A percentile compares a stretch with the other conserved stretches of the same genome.
Evolutionary conservation across 2,113 vertebrate species (phyloP).

Genomic region (Odontesthes bonariensis): DNA sequence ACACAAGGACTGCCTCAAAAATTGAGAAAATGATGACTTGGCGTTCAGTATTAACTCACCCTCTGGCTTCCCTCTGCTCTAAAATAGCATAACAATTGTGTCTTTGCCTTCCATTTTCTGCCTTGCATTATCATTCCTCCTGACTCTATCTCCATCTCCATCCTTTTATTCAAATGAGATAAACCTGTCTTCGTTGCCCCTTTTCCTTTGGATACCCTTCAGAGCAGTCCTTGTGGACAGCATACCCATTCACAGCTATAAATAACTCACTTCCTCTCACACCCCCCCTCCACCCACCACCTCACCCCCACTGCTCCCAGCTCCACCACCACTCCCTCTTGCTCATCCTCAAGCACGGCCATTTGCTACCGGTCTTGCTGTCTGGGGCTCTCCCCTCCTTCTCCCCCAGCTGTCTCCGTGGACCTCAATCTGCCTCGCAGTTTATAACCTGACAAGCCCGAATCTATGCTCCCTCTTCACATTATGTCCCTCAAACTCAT

Average conservation of each 20-base stretch:
- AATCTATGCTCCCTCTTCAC: constrained; percentile 50
- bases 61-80: not conserved
- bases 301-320: constrained; percentile 23
- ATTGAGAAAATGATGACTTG: constrained; percentile 30
- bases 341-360: constrained; percentile 57
- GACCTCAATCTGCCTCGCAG: constrained; percentile 38
- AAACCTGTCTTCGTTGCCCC: constrained; percentile 69
- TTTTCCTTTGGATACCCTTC: constrained; percentile 82
- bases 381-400: constrained; percentile 72
- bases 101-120: constrained; percentile 21
- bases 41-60: not conserved
- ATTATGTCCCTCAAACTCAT: constrained; percentile 33
- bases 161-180: constrained; percentile 75
- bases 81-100: constrained; percentile 28
- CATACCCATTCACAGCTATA: constrained; percentile 83
- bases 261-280: constrained; percentile 74
- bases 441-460: constrained; percentile 58
- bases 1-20: constrained; percentile 22
- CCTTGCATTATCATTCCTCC: constrained; percentile 42
- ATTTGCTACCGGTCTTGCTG: constrained; percentile 64
- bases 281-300: constrained; percentile 1
- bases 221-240: constrained; percentile 81
- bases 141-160: constrained; percentile 31
- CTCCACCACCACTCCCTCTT: constrained; percentile 27
- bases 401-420: constrained; percentile 44